A percentile compares a stretch with the other conserved stretches of the same genome.
Conservation (phyloP, 2,797 vertebrate species). For the Peromyscus nudipes region DNA sequence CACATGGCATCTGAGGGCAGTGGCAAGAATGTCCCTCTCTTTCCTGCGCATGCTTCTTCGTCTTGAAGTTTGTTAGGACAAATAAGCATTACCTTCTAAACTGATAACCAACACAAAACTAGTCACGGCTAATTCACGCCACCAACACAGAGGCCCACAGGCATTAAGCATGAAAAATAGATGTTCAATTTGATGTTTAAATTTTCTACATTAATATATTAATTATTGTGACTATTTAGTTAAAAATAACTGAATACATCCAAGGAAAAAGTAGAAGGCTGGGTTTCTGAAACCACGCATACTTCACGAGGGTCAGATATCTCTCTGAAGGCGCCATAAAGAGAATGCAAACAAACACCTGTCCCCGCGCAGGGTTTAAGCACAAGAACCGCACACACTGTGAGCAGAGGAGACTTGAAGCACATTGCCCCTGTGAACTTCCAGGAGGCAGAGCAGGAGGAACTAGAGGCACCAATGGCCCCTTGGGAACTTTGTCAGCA, state of each 20-base stretch:
- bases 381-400: too few relatives aligned
- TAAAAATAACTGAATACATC: not conserved
- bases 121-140: too few relatives aligned
- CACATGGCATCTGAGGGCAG: not conserved
- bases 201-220: not conserved
- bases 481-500: not conserved
- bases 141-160: not conserved
- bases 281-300: not conserved
- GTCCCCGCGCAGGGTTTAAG: not conserved
- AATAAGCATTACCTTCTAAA: not conserved
- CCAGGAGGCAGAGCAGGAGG: not conserved
- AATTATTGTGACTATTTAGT: not conserved
- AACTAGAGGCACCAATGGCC: not conserved
- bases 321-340: not conserved
- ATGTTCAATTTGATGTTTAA: not conserved
- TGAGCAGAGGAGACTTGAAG: not conserved
- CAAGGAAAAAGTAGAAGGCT: not conserved
- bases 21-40: not conserved
- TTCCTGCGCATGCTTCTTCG: not conserved
- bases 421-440: not conserved
- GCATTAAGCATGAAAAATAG: not conserved
- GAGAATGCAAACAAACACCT: not conserved
- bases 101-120: not conserved
- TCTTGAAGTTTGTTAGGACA: not conserved
- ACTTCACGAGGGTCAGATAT: too few relatives aligned